These are phyloP conservation scores for Diogma glabrata DNA, from an alignment of 2,888 invertebrate species.

Conservation along the genomic window DNA sequence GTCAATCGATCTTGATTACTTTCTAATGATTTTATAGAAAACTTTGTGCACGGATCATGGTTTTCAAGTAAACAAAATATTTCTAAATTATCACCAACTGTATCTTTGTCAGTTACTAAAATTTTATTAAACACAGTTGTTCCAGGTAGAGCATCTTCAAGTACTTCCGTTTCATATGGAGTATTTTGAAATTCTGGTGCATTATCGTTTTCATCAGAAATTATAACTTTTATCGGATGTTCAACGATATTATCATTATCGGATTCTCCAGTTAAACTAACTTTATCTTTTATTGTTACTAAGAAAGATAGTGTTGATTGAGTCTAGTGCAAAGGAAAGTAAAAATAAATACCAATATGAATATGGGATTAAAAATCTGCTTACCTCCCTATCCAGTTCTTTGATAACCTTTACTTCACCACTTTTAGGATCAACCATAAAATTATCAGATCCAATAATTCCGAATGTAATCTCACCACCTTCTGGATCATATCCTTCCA, in stretches of 20 bases:
- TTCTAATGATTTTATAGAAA: conserved; percentile 28
- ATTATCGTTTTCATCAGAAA: conserved; percentile 82
- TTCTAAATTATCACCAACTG: conserved; percentile 68
- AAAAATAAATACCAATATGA: too few relatives aligned
- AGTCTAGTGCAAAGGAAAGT: too few relatives aligned
- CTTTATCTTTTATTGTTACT: conserved; percentile 70
- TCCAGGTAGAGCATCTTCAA: conserved; percentile 63
- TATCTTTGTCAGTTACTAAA: conserved; percentile 65
- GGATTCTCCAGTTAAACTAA: conserved; percentile 43
- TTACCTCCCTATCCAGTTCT: conserved; percentile 73
- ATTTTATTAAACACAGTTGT: conserved; percentile 62
- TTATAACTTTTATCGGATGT: conserved; percentile 68
- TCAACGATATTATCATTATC: conserved; percentile 59
- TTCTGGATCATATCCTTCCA: conserved; percentile 75
- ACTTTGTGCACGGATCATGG: conserved; percentile 35
- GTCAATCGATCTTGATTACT: conserved; percentile 48
- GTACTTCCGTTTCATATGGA: conserved; percentile 67
- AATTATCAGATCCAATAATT: conserved; percentile 68
- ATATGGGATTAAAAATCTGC: too few relatives aligned
- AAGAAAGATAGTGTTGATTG: conserved; percentile 68
- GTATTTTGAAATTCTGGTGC: conserved; percentile 68
- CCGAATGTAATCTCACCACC: conserved; percentile 56
- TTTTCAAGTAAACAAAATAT: conserved; percentile 48
- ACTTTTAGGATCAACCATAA: conserved; percentile 61
- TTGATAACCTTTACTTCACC: conserved; percentile 70